Conservation (phyloP, 2,888 invertebrate genomes). For the Machimus rusticus region DNA sequence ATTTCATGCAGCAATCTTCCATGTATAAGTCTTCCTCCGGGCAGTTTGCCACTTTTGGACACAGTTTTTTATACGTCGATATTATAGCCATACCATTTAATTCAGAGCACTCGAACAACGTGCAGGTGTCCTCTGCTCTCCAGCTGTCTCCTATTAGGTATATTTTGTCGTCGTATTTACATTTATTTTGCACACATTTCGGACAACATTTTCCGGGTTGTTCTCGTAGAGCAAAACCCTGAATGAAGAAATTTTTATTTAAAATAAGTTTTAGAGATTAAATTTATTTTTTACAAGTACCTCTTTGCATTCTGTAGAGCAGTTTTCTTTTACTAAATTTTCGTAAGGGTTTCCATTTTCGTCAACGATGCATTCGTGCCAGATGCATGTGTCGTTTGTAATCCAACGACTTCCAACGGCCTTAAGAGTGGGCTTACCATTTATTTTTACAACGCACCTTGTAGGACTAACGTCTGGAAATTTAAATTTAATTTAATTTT, state of each 20-base stretch:
- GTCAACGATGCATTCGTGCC: conserved; percentile 56
- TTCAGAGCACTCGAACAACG: conserved; percentile 55
- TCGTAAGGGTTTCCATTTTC: conserved; percentile 50
- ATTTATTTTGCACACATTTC: conserved; percentile 59
- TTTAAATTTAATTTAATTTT: background rate
- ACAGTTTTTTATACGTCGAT: conserved; percentile 57
- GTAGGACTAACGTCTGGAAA: conserved; percentile 44
- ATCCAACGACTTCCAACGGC: conserved; percentile 58
- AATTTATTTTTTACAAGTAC: conserved; percentile 49
- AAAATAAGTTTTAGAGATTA: background rate
- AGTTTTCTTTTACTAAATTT: conserved; percentile 53
- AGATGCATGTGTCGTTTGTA: conserved; percentile 55
- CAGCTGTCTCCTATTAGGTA: conserved; percentile 59
- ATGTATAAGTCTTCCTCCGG: conserved; percentile 53
- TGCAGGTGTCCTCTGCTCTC: conserved; percentile 58
- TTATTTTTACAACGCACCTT: conserved; percentile 56
- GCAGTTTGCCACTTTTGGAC: conserved; percentile 56
- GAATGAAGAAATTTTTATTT: background rate
- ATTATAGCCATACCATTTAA: conserved; percentile 55
- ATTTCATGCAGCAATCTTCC: conserved; percentile 58
- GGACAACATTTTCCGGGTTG: conserved; percentile 58
- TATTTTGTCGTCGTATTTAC: conserved; percentile 55
- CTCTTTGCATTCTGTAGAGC: conserved; percentile 57
- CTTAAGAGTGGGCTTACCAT: conserved; percentile 50
- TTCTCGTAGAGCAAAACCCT: conserved; percentile 58